phyloP scores from a whole-genome alignment of 2,888 invertebrate species.

The Dicyrtomina minuta region DNA sequence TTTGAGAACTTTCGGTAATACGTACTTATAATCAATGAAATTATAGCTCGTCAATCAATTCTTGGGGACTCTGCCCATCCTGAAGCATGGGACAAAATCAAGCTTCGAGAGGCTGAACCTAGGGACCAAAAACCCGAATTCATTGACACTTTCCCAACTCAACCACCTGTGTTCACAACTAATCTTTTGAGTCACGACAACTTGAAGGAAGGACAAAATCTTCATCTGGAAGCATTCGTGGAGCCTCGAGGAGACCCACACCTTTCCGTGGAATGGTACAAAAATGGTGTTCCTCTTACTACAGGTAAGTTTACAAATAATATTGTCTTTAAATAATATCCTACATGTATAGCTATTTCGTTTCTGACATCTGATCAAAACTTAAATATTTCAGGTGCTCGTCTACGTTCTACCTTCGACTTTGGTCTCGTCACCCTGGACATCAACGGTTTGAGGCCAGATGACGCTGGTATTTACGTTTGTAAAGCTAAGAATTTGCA shows the following conservation, averaged over 20 bases:
- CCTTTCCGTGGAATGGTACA: conserved; percentile 73
- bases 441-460: conserved; percentile 79
- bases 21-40: too few species aligned
- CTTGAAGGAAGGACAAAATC: conserved; percentile 80
- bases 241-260: conserved; percentile 79
- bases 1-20: too few species aligned
- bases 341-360: background rate
- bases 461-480: conserved; percentile 90
- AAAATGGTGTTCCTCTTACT: conserved; percentile 62
- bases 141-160: conserved; percentile 78
- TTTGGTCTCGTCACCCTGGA: conserved; percentile 93
- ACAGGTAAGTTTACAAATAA: background rate
- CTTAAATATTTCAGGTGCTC: conserved; percentile 18
- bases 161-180: conserved; percentile 93
- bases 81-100: conserved; percentile 89
- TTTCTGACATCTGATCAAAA: background rate
- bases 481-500: conserved; percentile 83
- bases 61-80: conserved; percentile 82
- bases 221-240: conserved; percentile 84
- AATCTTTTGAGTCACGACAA: conserved; percentile 83
- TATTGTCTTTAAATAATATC: background rate
- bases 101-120: conserved; percentile 84
- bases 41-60: conserved; percentile 69
- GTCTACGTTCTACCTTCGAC: conserved; percentile 79
- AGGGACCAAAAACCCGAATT: conserved; percentile 58